Percentiles rank a stretch among this genome's conserved stretches.
These are phyloP conservation scores for Pseudeuparius sepicola DNA, from an alignment of 2,888 invertebrate species.

Conservation along the genomic window DNA sequence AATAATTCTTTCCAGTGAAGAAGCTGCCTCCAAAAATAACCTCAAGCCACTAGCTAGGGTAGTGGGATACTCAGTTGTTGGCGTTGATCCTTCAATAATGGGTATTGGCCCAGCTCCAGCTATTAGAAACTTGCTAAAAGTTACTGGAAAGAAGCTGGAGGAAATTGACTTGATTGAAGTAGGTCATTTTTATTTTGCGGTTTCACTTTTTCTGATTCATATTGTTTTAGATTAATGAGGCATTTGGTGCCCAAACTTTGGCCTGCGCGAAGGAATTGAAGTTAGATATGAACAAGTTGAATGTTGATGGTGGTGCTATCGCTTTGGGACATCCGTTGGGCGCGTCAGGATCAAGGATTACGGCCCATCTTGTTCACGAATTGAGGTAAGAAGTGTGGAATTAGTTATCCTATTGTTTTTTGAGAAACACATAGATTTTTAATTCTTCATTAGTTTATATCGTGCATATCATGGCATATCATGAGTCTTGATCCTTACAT, in stretches of 20 bases:
- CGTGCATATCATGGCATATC: no score
- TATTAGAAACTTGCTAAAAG: constrained; percentile 74
- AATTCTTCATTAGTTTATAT: no score
- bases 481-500: no score
- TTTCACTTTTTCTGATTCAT: constrained; percentile 3
- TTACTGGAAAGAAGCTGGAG: constrained; percentile 64
- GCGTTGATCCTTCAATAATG: constrained; percentile 97
- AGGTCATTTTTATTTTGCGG: constrained; percentile 19
- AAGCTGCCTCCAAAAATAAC: constrained; percentile 67
- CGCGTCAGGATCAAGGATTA: constrained; percentile 91
- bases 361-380: constrained; percentile 83
- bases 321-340: constrained; percentile 94
- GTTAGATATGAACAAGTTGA: constrained; percentile 77
- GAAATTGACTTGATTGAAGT: constrained; percentile 93
- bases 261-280: constrained; percentile 85
- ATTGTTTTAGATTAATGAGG: constrained; percentile 81
- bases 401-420: constrained; percentile 9
- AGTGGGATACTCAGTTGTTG: constrained; percentile 84
- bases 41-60: constrained; percentile 86
- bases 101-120: constrained; percentile 95
- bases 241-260: constrained; percentile 90
- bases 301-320: constrained; percentile 94
- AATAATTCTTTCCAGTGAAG: constrained; percentile 83
- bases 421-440: constrained; percentile 35
- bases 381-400: constrained; percentile 75